phyloP scores from a whole-genome alignment of 2,797 vertebrate species.

The Potorous gilbertii region DNA sequence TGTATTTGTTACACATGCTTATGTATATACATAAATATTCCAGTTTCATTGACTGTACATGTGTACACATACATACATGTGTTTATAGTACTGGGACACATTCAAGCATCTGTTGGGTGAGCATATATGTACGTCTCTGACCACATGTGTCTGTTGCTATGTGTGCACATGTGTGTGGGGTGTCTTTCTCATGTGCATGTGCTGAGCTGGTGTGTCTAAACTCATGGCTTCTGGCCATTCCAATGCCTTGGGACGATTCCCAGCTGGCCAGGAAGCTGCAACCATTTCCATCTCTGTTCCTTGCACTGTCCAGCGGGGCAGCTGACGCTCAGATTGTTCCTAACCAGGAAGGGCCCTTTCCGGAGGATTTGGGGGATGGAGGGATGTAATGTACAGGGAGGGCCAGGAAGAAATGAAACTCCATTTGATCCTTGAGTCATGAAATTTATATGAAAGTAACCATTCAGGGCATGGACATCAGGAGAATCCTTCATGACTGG shows the following conservation, averaged over 20 bases:
- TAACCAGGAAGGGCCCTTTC: constrained; percentile 38
- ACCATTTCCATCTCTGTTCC: constrained; percentile 77
- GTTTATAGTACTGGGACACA: too few species aligned
- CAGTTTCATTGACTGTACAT: too few species aligned
- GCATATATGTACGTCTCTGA: too few species aligned
- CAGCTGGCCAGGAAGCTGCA: constrained; percentile 69
- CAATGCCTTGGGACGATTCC: constrained; percentile 59
- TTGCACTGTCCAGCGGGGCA: constrained; percentile 48
- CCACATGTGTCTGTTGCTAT: background rate
- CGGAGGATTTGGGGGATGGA: background rate
- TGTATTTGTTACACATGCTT: too few species aligned
- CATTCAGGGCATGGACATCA: background rate
- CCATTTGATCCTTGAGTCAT: background rate
- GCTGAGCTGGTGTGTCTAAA: constrained; percentile 61
- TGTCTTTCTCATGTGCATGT: background rate
- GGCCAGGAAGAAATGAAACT: too few species aligned
- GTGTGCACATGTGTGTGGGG: background rate
- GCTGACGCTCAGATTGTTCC: constrained; percentile 63
- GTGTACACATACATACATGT: too few species aligned
- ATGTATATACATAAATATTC: too few species aligned
- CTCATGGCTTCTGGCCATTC: constrained; percentile 75
- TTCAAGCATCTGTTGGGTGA: too few species aligned
- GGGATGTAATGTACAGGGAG: background rate
- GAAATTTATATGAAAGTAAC: background rate
- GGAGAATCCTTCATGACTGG: background rate